These are phyloP conservation scores for Dreissena rostriformis DNA, from an alignment of 1,140 invertebrate species.

Conservation along the genomic window DNA sequence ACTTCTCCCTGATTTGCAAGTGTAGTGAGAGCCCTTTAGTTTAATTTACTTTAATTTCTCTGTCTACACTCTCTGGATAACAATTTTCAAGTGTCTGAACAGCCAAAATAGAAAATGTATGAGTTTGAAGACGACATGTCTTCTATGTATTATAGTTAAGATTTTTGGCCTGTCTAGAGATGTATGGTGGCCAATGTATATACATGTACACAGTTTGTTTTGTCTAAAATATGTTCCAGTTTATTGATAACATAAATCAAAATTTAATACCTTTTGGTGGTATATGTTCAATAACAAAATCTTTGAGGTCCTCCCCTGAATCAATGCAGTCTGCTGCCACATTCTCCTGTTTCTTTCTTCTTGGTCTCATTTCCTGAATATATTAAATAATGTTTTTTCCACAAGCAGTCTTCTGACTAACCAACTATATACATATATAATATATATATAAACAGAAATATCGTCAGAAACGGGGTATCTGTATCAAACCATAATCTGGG, in stretches of 20 bases:
- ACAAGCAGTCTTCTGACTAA: conserved; percentile 5
- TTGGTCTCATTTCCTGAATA: conserved; percentile 6
- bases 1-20: conserved; percentile 5
- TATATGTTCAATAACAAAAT: conserved; percentile 8
- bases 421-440: conserved; percentile 7
- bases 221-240: conserved; percentile 6
- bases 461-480: conserved; percentile 4
- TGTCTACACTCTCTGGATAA: conserved; percentile 5
- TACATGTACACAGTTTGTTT: conserved; percentile 6
- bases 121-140: conserved; percentile 2
- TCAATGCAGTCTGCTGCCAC: conserved; percentile 4
- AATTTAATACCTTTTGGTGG: conserved; percentile 6
- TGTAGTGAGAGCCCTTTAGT: conserved; percentile 5
- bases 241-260: conserved; percentile 8
- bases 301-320: conserved; percentile 4
- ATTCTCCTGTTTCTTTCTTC: conserved; percentile 6
- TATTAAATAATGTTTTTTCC: conserved; percentile 8
- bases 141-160: conserved; percentile 7
- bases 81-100: conserved; percentile 3
- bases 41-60: conserved; percentile 8
- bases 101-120: conserved; percentile 7
- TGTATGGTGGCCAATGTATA: conserved; percentile 5
- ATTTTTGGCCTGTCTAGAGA: conserved; percentile 5
- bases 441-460: conserved; percentile 8
- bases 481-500: conserved; percentile 2